phyloP scores from a whole-genome alignment of 2,888 invertebrate species.

The Drosophila picticornis region DNA sequence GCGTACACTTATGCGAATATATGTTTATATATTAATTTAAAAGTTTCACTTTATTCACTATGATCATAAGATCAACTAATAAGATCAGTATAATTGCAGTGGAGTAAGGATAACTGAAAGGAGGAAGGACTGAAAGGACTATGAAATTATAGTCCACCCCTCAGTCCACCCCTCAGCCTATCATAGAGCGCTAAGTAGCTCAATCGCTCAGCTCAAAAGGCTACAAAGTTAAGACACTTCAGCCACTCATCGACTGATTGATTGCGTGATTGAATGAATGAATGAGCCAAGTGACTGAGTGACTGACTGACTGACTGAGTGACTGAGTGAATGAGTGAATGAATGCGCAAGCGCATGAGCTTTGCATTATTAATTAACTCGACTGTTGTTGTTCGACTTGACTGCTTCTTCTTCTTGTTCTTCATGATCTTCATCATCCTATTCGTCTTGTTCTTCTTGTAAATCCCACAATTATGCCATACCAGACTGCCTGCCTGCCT shows the following conservation, averaged over 20 bases:
- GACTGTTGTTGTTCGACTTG: constrained; percentile 33
- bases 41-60: neutral
- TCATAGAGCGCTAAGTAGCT: constrained; percentile 55
- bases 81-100: neutral
- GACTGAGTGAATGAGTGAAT: constrained; percentile 47
- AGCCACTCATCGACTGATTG: constrained; percentile 28
- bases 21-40: neutral
- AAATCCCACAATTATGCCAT: constrained; percentile 80
- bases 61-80: neutral
- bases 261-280: constrained; percentile 42
- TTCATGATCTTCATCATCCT: constrained; percentile 9
- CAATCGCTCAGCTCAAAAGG: constrained; percentile 51
- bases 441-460: constrained; percentile 38
- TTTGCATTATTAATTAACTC: constrained; percentile 79
- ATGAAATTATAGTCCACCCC: too few relatives aligned
- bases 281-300: constrained; percentile 9
- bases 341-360: constrained; percentile 46
- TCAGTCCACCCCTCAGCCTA: neutral
- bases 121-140: neutral
- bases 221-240: constrained; percentile 36
- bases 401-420: constrained; percentile 19
- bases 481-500: constrained; percentile 75
- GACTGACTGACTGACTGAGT: constrained; percentile 27
- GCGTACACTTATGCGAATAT: too few relatives aligned
- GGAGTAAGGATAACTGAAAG: neutral